Base-by-base conservation (phyloP, 2,888 invertebrate genomes). In the Caenorhabditis drosophilae region DNA sequence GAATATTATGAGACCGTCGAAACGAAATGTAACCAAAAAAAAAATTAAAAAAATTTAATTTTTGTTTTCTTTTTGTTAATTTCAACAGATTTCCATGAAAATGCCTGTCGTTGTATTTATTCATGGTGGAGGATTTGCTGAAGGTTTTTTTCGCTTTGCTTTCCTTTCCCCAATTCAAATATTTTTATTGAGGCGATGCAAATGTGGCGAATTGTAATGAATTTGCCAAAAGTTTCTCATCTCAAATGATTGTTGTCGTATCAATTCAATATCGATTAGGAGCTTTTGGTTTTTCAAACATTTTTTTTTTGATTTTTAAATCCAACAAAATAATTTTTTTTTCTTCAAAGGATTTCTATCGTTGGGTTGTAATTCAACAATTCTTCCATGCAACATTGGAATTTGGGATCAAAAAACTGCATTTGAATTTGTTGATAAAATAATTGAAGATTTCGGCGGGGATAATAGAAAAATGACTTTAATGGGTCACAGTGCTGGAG, bases 101-200 rank as follows among this genome's bases (percentile, higher is more conserved):
- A 15, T 40, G 6, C 64, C 64, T 16, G 64, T 64, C 2, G 52
- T 50, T 1, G 35, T 64, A 1, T 64, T 48, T 31, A 42, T 64
- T 18, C 59, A 59, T 52, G 64, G 59, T 12, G 64, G 64, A n/a
- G 64, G 52, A 4, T 64, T 64, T 51, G 27, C 50, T 26, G 44
- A 59, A 35, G 64, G 58, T 57, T 35, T 38, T 27, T 54, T 49
- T 2, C 53, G 49, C n/a, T n/a, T n/a, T n/a, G n/a, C n/a, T n/a
- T n/a, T n/a, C n/a, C n/a, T n/a, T n/a, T n/a, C n/a, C n/a, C n/a
- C n/a, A n/a, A n/a, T n/a, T n/a, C n/a, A n/a, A n/a, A n/a, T n/a
- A n/a, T n/a, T n/a, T n/a, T n/a, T n/a, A n/a, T n/a, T n/a, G n/a
- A n/a, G n/a, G n/a, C n/a, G n/a, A n/a, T n/a, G n/a, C n/a, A n/a